A percentile compares a stretch with the other conserved stretches of the same genome.
Evolutionary conservation across 2,888 invertebrate genomes (phyloP).

Genomic region (Empis stercorea): DNA sequence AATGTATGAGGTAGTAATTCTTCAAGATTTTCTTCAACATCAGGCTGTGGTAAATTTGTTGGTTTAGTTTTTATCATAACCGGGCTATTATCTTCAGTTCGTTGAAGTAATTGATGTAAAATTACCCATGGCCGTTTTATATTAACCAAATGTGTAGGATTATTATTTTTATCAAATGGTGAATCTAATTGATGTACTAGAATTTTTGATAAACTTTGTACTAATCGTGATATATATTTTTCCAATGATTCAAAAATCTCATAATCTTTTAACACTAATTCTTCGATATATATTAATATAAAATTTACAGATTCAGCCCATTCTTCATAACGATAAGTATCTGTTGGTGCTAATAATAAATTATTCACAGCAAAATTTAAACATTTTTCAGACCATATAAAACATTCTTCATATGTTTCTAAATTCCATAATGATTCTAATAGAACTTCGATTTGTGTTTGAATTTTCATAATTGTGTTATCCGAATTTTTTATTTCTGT

Average conservation of each 20-base stretch:
- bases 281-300: conserved; percentile 36
- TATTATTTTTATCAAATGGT: conserved; percentile 42
- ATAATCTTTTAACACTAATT: conserved; percentile 42
- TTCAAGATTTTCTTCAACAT: conserved; percentile 38
- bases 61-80: conserved; percentile 34
- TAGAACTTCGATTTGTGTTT: conserved; percentile 36
- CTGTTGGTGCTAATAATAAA: conserved; percentile 39
- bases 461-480: conserved; percentile 17
- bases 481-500: conserved; percentile 20
- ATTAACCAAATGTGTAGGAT: conserved; percentile 52
- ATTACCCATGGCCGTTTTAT: conserved; percentile 72
- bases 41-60: conserved; percentile 17
- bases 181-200: conserved; percentile 66
- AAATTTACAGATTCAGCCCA: conserved; percentile 38
- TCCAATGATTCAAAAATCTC: conserved; percentile 41
- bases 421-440: conserved; percentile 54
- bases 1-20: conserved; percentile 56
- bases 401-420: conserved; percentile 48
- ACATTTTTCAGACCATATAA: conserved; percentile 65
- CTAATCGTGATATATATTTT: conserved; percentile 49
- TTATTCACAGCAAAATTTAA: conserved; percentile 59
- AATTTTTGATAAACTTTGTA: conserved; percentile 61
- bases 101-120: conserved; percentile 62
- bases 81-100: conserved; percentile 56
- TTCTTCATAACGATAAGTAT: conserved; percentile 28